Evolutionary conservation across 2,888 invertebrate species (phyloP).

Genomic region (Rapana venosa): DNA sequence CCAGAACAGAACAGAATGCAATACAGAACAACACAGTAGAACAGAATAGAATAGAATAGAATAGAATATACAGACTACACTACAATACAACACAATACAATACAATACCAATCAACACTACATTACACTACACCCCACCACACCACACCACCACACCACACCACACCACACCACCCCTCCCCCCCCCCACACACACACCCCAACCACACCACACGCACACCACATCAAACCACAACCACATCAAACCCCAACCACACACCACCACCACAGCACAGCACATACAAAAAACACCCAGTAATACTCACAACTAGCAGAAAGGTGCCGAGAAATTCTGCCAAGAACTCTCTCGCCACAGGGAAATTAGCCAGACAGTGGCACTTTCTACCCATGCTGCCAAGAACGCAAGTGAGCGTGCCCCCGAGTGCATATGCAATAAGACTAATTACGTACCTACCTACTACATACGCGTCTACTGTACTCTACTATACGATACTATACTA

Average conservation of each 20-base stretch:
- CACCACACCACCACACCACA: background rate
- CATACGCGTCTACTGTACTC: too few species aligned
- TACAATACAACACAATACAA: too few species aligned
- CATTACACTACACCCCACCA: too few species aligned
- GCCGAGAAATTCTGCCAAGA: conserved; percentile 78
- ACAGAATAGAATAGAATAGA: too few species aligned
- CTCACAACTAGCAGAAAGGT: conserved; percentile 78
- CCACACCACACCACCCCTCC: background rate
- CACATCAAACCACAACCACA: background rate
- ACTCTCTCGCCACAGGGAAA: conserved; percentile 68
- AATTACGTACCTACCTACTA: too few species aligned
- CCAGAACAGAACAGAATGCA: too few species aligned
- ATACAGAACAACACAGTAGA: background rate
- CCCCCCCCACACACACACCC: background rate
- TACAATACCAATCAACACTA: too few species aligned
- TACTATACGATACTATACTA: too few species aligned
- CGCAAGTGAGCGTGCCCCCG: too few species aligned
- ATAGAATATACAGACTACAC: too few species aligned
- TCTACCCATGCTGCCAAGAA: too few species aligned
- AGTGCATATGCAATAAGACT: too few species aligned
- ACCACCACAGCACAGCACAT: background rate
- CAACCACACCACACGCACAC: background rate
- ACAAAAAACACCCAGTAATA: background rate
- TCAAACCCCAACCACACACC: background rate
- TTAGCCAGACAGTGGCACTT: conserved; percentile 34